Evolutionary conservation across 2,888 invertebrate genomes (phyloP).

Genomic region (Folsomia candida): DNA sequence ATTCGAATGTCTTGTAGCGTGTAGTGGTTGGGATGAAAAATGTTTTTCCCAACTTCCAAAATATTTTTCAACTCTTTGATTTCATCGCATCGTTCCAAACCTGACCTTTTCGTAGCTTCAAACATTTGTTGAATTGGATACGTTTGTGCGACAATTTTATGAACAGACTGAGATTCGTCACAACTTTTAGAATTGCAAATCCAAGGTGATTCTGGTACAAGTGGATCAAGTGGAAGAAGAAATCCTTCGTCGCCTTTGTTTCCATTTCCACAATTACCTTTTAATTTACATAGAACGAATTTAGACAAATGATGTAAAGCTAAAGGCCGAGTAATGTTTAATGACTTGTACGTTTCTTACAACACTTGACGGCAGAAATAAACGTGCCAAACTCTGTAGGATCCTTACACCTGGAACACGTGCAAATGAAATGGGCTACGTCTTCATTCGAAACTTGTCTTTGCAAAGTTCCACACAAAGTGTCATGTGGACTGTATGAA

Average conservation of each 20-base stretch:
- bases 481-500: constrained; percentile 37
- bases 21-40: constrained; percentile 37
- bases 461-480: constrained; percentile 41
- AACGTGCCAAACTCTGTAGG: constrained; percentile 39
- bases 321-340: too few relatives aligned
- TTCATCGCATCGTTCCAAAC: constrained; percentile 15
- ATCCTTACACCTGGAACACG: constrained; percentile 38
- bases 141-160: constrained; percentile 29
- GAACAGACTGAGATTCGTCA: constrained; percentile 18
- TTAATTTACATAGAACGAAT: too few relatives aligned
- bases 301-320: too few relatives aligned
- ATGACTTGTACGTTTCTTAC: too few relatives aligned
- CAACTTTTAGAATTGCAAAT: constrained; percentile 24
- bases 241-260: constrained; percentile 26
- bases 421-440: constrained; percentile 40
- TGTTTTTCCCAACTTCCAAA: constrained; percentile 3
- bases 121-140: constrained; percentile 24
- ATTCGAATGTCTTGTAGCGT: constrained; percentile 33
- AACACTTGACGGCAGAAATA: constrained; percentile 43
- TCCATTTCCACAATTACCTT: too few relatives aligned
- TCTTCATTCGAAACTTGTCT: constrained; percentile 41
- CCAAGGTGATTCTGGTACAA: constrained; percentile 36
- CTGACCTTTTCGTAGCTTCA: constrained; percentile 23
- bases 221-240: constrained; percentile 31
- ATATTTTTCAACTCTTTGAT: constrained; percentile 24